phyloP scores from a whole-genome alignment of 1,140 invertebrate genomes.

The Ooceraea biroi region DNA sequence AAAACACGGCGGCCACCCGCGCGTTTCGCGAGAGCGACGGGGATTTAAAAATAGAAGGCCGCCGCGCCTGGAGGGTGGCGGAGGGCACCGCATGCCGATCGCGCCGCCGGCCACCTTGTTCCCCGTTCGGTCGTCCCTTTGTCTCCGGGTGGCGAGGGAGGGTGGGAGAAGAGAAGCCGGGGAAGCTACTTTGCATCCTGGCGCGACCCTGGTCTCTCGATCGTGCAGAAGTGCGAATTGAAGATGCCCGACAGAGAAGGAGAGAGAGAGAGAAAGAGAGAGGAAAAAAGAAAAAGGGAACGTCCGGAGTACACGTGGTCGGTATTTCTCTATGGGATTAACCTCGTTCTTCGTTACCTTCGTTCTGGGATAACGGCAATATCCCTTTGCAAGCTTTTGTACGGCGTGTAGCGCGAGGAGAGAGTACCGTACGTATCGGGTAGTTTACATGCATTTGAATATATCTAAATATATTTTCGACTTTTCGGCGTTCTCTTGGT shows the following conservation, averaged over 20 bases:
- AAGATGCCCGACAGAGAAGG: slow-evolving; percentile 7
- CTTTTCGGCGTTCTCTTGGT: too few species aligned
- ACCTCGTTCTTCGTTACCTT: not conserved
- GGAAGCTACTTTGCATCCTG: slow-evolving; percentile 69
- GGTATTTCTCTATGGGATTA: slow-evolving; percentile 14
- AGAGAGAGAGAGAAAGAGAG: not conserved
- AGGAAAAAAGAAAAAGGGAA: too few species aligned
- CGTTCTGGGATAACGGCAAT: not conserved
- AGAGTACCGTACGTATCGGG: not conserved
- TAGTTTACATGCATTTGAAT: not conserved
- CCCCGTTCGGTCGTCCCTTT: slow-evolving; percentile 73
- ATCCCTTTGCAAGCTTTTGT: not conserved
- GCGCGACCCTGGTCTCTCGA: slow-evolving; percentile 30
- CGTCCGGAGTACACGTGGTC: too few species aligned
- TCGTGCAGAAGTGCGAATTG: slow-evolving; percentile 44
- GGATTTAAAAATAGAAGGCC: slow-evolving; percentile 85
- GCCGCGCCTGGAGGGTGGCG: slow-evolving; percentile 57
- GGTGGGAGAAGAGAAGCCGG: slow-evolving; percentile 1
- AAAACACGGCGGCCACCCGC: slow-evolving; percentile 86
- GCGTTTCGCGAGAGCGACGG: slow-evolving; percentile 83
- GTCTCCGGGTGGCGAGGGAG: slow-evolving; percentile 67
- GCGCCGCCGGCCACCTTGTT: slow-evolving; percentile 72
- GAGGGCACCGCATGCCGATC: slow-evolving; percentile 70
- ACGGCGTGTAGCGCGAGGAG: not conserved
- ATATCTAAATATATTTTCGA: too few species aligned